phyloP scores from a whole-genome alignment of 1,140 invertebrate species.

The Cydia amplana region DNA sequence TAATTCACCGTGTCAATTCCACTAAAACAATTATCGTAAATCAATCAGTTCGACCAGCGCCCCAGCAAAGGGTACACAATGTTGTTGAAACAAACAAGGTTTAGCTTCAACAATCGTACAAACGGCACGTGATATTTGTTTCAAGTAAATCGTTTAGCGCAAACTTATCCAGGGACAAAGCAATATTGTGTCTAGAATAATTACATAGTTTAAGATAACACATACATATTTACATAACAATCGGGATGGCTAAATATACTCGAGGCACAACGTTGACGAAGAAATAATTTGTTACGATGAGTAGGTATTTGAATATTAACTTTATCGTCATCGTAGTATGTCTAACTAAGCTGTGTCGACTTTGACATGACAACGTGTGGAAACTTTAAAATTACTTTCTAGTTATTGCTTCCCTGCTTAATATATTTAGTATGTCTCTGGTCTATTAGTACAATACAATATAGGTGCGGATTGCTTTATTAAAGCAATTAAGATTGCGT shows the following conservation, averaged over 20 bases:
- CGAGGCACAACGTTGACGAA: neutral
- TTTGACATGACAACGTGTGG: too few relatives aligned
- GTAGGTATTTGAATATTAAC: neutral
- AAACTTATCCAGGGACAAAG: conserved; percentile 8
- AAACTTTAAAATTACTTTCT: too few relatives aligned
- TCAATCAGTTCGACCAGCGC: neutral
- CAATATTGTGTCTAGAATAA: neutral
- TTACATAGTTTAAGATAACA: conserved; percentile 3
- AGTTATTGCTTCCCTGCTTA: too few relatives aligned
- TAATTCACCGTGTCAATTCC: neutral
- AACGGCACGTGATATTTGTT: conserved; percentile 20
- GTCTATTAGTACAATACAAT: neutral
- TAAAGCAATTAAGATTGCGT: conserved; percentile 13
- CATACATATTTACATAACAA: conserved; percentile 11
- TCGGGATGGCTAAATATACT: neutral
- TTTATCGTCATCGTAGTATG: too few relatives aligned
- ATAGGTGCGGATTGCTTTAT: neutral
- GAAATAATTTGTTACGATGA: neutral
- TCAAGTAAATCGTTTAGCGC: neutral
- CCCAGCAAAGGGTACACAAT: neutral
- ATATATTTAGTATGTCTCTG: neutral
- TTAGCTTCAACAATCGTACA: neutral
- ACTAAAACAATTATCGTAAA: neutral
- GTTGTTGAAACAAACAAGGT: neutral
- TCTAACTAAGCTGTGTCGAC: too few relatives aligned